Base-by-base conservation (phyloP, 2,113 vertebrate genomes). In the Prietella phreatophila region DNA sequence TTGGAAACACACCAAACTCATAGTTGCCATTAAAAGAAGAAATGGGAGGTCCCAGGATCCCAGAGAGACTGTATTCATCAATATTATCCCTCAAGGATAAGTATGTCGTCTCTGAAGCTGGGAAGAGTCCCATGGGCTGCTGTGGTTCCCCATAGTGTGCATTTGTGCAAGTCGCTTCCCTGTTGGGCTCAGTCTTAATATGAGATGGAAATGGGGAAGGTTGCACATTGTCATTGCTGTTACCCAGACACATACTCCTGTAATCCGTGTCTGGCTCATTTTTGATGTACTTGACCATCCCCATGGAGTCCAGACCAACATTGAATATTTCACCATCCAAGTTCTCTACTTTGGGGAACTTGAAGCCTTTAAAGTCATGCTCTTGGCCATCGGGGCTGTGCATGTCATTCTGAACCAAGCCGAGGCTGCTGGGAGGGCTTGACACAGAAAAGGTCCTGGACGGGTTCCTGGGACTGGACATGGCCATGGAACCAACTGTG, bases 51-150 rank as follows among this genome's bases (percentile, higher is more conserved):
- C 98, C 98, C 95, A 99, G 96, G 94, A 99, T 99, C 94, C 97
- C 97, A 93, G 98, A 99, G 88, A 99, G 97, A 92, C 97, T 98
- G 92, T 99, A 99, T 92, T 98, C 97, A 93, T 99, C 98, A 92
- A 98, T 97, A 93, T 98, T 98, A 95, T 99, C 97, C 96, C 98
- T 98, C 90, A 99, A 96, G 93, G 98, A 98, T 94, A 99, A 97
- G 92, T 98, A 99, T 0, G 98, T 98, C 91, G 97, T 97, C 94
- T 99, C 98, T 91, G 97, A 96, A 73, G 96, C 96, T 83, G 97
- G 96, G 93, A 97, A 99, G 82, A 97, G 97, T 92, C 97, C 97
- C 84, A 95, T 91, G 60, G 96, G 94, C 42, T 95, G 93, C n/a
- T 97, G 95, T 84, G 94, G 97, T 89, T 96, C 96, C 92, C 95